These are phyloP conservation scores for Eupsilia transversa DNA, from an alignment of 2,888 invertebrate species.

Conservation along the genomic window DNA sequence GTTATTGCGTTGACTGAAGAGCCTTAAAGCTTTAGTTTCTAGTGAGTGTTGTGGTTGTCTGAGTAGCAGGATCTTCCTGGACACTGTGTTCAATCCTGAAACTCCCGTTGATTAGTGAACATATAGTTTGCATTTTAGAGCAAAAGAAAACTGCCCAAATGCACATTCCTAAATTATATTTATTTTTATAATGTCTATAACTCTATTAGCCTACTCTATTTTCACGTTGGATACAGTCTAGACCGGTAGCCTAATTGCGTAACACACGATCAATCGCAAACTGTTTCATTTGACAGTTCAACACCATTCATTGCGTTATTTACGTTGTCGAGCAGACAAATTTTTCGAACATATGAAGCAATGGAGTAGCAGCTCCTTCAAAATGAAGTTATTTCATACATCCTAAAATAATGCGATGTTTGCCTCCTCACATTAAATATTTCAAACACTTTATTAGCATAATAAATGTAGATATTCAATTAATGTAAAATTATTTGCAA, in stretches of 20 bases:
- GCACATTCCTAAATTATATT: not conserved
- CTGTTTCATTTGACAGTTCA: no score
- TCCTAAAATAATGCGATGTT: slow-evolving; percentile 8
- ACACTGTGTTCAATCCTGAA: no score
- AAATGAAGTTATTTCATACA: no score
- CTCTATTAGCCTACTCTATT: slow-evolving; percentile 14
- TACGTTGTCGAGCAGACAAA: no score
- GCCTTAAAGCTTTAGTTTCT: not conserved
- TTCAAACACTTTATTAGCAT: slow-evolving; percentile 40
- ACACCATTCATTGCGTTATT: no score
- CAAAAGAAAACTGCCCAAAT: not conserved
- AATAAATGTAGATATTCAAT: slow-evolving; percentile 40
- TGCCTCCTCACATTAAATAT: slow-evolving; percentile 15
- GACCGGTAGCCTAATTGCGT: no score
- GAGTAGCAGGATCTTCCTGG: not conserved
- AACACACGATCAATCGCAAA: no score
- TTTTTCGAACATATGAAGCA: no score
- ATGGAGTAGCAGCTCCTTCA: no score
- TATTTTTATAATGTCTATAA: slow-evolving; percentile 2
- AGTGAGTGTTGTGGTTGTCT: not conserved
- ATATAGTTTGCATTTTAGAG: not conserved
- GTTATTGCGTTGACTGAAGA: not conserved
- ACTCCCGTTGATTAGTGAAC: not conserved
- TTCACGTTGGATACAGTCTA: slow-evolving; percentile 17
- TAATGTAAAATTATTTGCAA: slow-evolving; percentile 44